Base-by-base conservation (phyloP, 2,113 vertebrate genomes). In the Dasypus novemcinctus region DNA sequence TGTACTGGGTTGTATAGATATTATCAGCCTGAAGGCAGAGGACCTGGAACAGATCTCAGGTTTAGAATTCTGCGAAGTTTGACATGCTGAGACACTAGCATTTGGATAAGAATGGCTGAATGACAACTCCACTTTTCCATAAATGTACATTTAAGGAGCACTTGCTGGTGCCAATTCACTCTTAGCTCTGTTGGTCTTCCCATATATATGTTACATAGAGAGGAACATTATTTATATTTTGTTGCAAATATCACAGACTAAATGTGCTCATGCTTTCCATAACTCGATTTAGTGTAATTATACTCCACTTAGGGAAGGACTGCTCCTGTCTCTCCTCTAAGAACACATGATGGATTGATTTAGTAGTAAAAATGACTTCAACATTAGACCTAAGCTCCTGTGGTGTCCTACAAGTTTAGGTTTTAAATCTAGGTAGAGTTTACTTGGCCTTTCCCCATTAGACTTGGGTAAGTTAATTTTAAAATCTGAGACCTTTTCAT, bases 211-310 rank as follows among this genome's bases (percentile, higher is more conserved):
- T 92, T 75, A 93, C 61, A 83, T 33, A 93, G 81, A 86, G 49
- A 38, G 36, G 38, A 27, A 80, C 54, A 95, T 95, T 96, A 92
- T 75, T 96, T 97, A 85, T 61, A 93, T 95, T 96, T 72, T 94
- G 89, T 82, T 90, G 49, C 81, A 87, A 93, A 29, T 25, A 12
- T 90, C 76, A 29, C 23, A 92, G 46, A 59, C 29, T 95, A 93
- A 97, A 92, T 84, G 76, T 82, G 41, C 29, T 96, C 85, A 92
- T 43, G 71, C 29, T 88, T 97, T 97, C 93, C 64, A 85, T 95
- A 95, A 97, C 87, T 97, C 14, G 0, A 74, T 92, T 95, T 96
- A 81, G 46, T 92, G 29, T 94, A 92, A 95, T 95, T 95, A 96
- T 93, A 84, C 72, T 92, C 87, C 89, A 82, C 9, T 95, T 93